These are phyloP conservation scores for Girardinus metallicus DNA, from an alignment of 2,797 vertebrate genomes.

Conservation along the genomic window DNA sequence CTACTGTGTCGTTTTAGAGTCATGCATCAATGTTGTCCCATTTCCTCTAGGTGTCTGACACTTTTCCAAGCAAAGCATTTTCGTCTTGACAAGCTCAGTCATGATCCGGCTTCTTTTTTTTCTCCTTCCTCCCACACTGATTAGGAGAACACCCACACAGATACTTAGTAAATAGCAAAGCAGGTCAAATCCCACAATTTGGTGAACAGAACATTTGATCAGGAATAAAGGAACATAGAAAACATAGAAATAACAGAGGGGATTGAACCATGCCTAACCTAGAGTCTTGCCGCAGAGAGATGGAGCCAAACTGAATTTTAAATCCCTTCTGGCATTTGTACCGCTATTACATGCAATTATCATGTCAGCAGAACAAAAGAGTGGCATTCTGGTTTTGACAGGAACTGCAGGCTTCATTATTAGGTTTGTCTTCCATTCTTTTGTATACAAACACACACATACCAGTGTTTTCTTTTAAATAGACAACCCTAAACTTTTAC, in stretches of 20 bases:
- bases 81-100: constrained; percentile 65
- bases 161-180: constrained; percentile 15
- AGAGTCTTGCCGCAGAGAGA: background rate
- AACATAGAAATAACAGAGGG: constrained; percentile 5
- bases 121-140: constrained; percentile 30
- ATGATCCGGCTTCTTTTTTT: constrained; percentile 42
- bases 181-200: constrained; percentile 20
- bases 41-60: constrained; percentile 53
- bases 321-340: background rate
- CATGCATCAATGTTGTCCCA: constrained; percentile 21
- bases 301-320: background rate
- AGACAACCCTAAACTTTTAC: constrained; percentile 22
- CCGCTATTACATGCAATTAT: constrained; percentile 16
- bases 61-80: constrained; percentile 44
- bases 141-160: constrained; percentile 53
- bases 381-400: background rate
- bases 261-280: background rate
- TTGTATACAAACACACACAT: constrained; percentile 30
- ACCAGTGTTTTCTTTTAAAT: constrained; percentile 11
- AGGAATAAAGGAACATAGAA: constrained; percentile 13
- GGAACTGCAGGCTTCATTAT: constrained; percentile 16
- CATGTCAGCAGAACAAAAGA: background rate
- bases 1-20: constrained; percentile 10
- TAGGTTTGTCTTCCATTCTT: constrained; percentile 15
- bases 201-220: constrained; percentile 28